These are phyloP conservation scores for Archaeoteleia sp. DNA, from an alignment of 2,888 invertebrate genomes.

Conservation along the genomic window DNA sequence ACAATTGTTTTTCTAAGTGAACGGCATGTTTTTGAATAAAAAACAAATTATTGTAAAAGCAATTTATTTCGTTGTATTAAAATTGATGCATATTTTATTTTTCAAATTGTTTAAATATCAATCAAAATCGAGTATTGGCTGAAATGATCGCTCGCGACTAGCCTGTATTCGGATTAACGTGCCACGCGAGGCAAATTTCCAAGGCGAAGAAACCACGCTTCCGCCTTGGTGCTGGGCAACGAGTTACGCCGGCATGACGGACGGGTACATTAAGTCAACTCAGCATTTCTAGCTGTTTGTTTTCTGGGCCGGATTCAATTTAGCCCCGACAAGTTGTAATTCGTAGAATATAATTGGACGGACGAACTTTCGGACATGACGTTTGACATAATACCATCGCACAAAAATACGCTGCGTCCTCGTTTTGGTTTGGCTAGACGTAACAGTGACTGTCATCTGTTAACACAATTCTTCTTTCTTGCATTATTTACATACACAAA, in stretches of 20 bases:
- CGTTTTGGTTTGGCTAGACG: conserved; percentile 40
- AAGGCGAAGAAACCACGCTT: conserved; percentile 58
- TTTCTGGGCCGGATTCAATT: conserved; percentile 70
- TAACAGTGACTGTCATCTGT: conserved; percentile 27
- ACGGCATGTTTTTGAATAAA: no score
- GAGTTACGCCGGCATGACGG: conserved; percentile 61
- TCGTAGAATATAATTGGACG: conserved; percentile 67
- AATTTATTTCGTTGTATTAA: no score
- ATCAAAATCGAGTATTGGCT: not conserved
- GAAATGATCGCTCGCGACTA: not conserved
- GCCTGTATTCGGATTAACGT: conserved; percentile 19
- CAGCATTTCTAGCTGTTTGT: conserved; percentile 56
- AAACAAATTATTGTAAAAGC: no score
- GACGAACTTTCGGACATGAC: conserved; percentile 61
- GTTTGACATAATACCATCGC: conserved; percentile 61
- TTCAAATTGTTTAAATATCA: not conserved
- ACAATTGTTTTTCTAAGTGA: no score
- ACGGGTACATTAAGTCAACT: conserved; percentile 68
- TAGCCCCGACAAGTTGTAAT: conserved; percentile 64
- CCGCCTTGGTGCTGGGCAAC: conserved; percentile 55
- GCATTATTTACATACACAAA: conserved; percentile 36
- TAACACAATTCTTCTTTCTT: conserved; percentile 56
- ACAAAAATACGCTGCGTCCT: conserved; percentile 54
- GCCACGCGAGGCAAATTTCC: conserved; percentile 61
- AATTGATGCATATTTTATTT: no score